Percentiles rank a stretch among this genome's conserved stretches.
Evolutionary conservation across 2,113 vertebrate genomes (phyloP).

Genomic region (Chaetodon auriga): DNA sequence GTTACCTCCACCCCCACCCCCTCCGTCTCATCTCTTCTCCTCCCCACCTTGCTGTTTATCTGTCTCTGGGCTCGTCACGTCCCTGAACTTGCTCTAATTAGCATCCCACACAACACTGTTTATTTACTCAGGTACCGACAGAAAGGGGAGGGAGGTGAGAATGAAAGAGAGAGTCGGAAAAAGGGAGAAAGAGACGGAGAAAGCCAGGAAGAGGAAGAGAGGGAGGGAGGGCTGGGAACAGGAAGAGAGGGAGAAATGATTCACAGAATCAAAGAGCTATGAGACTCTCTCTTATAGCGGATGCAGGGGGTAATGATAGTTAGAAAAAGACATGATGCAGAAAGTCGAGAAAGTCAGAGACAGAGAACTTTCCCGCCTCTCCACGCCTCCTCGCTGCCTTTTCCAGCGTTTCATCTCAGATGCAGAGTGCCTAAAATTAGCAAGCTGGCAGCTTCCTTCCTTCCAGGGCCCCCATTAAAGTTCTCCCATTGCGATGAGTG

Average conservation of each 20-base stretch:
- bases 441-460: constrained; percentile 66
- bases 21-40: constrained; percentile 55
- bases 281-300: constrained; percentile 58
- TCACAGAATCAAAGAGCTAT: constrained; percentile 71
- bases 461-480: constrained; percentile 60
- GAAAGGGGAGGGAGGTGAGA: constrained; percentile 61
- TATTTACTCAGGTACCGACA: constrained; percentile 77
- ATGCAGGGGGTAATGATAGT: constrained; percentile 70
- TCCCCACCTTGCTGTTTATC: constrained; percentile 72
- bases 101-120: constrained; percentile 77
- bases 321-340: constrained; percentile 64
- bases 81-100: constrained; percentile 82
- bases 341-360: constrained; percentile 68
- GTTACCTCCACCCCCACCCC: constrained; percentile 63
- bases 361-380: constrained; percentile 71
- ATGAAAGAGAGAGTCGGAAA: constrained; percentile 57
- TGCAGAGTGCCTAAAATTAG: constrained; percentile 75
- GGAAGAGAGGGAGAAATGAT: constrained; percentile 68
- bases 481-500: constrained; percentile 52
- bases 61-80: constrained; percentile 70
- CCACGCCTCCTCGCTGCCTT: constrained; percentile 63
- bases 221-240: constrained; percentile 42
- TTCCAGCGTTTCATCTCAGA: constrained; percentile 73
- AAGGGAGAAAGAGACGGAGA: constrained; percentile 41
- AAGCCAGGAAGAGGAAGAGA: constrained; percentile 33